phyloP scores from a whole-genome alignment of 2,888 invertebrate species.

The Lydus trimaculatus region DNA sequence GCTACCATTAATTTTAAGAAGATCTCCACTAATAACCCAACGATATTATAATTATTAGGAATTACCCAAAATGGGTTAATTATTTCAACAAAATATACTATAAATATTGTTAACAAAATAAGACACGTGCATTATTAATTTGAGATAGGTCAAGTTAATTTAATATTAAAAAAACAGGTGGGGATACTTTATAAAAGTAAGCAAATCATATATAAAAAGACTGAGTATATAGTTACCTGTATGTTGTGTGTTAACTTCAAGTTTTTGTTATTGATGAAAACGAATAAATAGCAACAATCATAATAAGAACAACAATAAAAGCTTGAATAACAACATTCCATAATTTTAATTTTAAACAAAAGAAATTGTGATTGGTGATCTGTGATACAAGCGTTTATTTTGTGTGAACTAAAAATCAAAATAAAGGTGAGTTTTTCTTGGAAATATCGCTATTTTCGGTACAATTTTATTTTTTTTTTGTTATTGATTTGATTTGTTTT shows the following conservation, averaged over 20 bases:
- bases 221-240: neutral
- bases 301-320: neutral
- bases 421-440: neutral
- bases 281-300: neutral
- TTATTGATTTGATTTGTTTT: neutral
- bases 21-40: too few relatives aligned
- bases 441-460: neutral
- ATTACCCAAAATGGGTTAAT: neutral
- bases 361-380: constrained; percentile 4
- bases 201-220: constrained; percentile 11
- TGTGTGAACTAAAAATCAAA: neutral
- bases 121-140: neutral
- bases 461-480: too few relatives aligned
- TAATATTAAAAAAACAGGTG: constrained; percentile 16
- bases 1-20: too few relatives aligned
- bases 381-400: neutral
- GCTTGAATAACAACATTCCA: neutral
- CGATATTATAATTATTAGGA: neutral
- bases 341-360: neutral
- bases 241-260: constrained; percentile 15
- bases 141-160: constrained; percentile 29
- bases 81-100: too few relatives aligned
- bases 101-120: neutral
- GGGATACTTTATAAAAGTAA: constrained; percentile 28
- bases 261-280: constrained; percentile 13